Evolutionary conservation across 2,888 invertebrate genomes (phyloP), one percentile per base, ranked within the genome.

Genomic region (Eupithecia abbreviata): DNA sequence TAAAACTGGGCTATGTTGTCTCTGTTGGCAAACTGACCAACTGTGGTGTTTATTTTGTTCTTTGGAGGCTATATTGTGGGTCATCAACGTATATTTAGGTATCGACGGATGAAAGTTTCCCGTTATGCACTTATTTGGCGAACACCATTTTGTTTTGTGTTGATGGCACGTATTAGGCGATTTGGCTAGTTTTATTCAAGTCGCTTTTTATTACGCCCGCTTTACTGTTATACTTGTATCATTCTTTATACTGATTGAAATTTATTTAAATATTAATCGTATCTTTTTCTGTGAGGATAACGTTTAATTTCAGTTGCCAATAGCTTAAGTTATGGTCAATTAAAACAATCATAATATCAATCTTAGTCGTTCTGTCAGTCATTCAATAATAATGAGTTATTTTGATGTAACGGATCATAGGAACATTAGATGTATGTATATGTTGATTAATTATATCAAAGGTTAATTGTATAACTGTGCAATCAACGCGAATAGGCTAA

Each of bases 51-150:
- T 81, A 76, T 81, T 77, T 75, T 79, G 79, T 77, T 73, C 49
- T 71, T 66, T 47, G 73, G 72, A 65, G 77, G 80, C 77, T 73
- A 81, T 79, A 82, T 82, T 82, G 85, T 86, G 79, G 86, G 86
- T 85, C 86, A 74, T 73, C 77, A 75, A 81, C 75, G 78, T 83
- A 75, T 79, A 77, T 75, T 81, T 82, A 69, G 69, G 69, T 49
- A 80, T 83, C 77, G 77, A 76, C 76, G 71, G 79, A 83, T 83
- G 84, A 85, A 85, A 82, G 79, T 76, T 71, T 0, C 43, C 88
- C 84, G 88, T 87, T 87, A 84, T 43, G 70, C 76, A 83, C 84
- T 83, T 85, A 84, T 84, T 85, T 86, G 82, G 80, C 76, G 74
- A 78, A 80, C 81, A 66, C 76, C 58, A 74, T 75, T 78, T 71